Evolutionary conservation across 2,888 invertebrate species (phyloP).

Genomic region (Mystacides longicornis): DNA sequence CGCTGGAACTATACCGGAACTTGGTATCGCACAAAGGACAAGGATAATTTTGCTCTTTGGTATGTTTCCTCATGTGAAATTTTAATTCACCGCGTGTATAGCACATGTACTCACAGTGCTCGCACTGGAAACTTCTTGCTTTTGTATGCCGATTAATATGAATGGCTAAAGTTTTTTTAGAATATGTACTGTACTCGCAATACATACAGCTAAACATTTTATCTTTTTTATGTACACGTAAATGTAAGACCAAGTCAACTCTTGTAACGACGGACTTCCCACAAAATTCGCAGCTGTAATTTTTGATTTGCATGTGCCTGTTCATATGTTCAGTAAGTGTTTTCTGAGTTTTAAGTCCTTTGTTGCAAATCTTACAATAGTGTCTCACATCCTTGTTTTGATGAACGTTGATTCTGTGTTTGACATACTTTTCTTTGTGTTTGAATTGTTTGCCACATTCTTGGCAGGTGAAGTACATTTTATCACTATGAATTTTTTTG

Average conservation of each 20-base stretch:
- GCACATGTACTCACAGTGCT: slow-evolving; percentile 36
- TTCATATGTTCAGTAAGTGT: slow-evolving; percentile 39
- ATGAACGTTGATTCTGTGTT: slow-evolving; percentile 39
- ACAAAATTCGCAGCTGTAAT: slow-evolving; percentile 45
- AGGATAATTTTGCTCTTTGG: slow-evolving; percentile 40
- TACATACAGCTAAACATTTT: slow-evolving; percentile 39
- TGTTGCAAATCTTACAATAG: slow-evolving; percentile 39
- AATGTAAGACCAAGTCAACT: slow-evolving; percentile 42
- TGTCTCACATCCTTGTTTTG: slow-evolving; percentile 33
- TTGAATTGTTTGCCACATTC: slow-evolving; percentile 47
- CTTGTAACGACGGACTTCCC: slow-evolving; percentile 44
- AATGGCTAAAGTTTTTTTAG: slow-evolving; percentile 38
- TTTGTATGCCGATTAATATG: slow-evolving; percentile 45
- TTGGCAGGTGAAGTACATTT: slow-evolving; percentile 39
- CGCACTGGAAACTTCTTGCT: slow-evolving; percentile 39
- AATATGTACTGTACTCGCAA: slow-evolving; percentile 38
- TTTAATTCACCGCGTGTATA: slow-evolving; percentile 38
- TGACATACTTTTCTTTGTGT: slow-evolving; percentile 40
- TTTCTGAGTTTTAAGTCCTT: slow-evolving; percentile 39
- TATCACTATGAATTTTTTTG: slow-evolving; percentile 39
- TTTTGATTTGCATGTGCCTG: slow-evolving; percentile 42
- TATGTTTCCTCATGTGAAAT: slow-evolving; percentile 40
- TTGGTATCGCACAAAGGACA: slow-evolving; percentile 40
- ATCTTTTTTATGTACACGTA: slow-evolving; percentile 35
- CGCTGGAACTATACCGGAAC: slow-evolving; percentile 41